These are phyloP conservation scores for Drosophila kuntzei DNA, from an alignment of 2,888 invertebrate species.

Conservation along the genomic window DNA sequence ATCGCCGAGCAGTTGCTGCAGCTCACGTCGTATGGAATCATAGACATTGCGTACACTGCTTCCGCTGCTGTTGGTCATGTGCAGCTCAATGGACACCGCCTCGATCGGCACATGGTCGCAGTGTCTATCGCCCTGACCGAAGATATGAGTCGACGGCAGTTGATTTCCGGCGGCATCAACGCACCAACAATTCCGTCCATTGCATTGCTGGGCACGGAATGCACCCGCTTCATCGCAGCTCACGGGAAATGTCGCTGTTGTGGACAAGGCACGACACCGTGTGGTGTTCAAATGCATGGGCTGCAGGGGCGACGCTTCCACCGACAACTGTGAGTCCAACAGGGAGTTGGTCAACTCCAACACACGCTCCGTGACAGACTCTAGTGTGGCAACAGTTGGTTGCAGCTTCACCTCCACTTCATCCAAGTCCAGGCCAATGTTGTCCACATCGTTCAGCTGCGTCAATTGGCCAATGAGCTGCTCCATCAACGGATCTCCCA, in stretches of 20 bases:
- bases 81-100: slow-evolving; percentile 91
- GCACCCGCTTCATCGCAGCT: slow-evolving; percentile 90
- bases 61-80: slow-evolving; percentile 88
- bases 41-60: slow-evolving; percentile 86
- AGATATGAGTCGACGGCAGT: slow-evolving; percentile 88
- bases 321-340: slow-evolving; percentile 84
- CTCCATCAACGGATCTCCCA: slow-evolving; percentile 87
- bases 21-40: slow-evolving; percentile 85
- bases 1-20: slow-evolving; percentile 85
- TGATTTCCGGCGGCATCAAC: slow-evolving; percentile 94
- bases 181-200: slow-evolving; percentile 91
- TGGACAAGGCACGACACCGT: slow-evolving; percentile 86
- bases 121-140: slow-evolving; percentile 87
- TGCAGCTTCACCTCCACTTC: slow-evolving; percentile 53
- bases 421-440: slow-evolving; percentile 58
- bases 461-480: slow-evolving; percentile 90
- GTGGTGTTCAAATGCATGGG: slow-evolving; percentile 81
- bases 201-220: slow-evolving; percentile 92
- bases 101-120: slow-evolving; percentile 90
- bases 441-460: slow-evolving; percentile 86
- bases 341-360: slow-evolving; percentile 81
- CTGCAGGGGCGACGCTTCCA: slow-evolving; percentile 72
- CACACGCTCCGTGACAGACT: slow-evolving; percentile 75
- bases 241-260: slow-evolving; percentile 85
- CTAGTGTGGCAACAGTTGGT: slow-evolving; percentile 33